A percentile compares a stretch with the other conserved stretches of the same genome.
These are phyloP conservation scores for Drosophila carrolli DNA, from an alignment of 1,140 invertebrate species.

Conservation along the genomic window DNA sequence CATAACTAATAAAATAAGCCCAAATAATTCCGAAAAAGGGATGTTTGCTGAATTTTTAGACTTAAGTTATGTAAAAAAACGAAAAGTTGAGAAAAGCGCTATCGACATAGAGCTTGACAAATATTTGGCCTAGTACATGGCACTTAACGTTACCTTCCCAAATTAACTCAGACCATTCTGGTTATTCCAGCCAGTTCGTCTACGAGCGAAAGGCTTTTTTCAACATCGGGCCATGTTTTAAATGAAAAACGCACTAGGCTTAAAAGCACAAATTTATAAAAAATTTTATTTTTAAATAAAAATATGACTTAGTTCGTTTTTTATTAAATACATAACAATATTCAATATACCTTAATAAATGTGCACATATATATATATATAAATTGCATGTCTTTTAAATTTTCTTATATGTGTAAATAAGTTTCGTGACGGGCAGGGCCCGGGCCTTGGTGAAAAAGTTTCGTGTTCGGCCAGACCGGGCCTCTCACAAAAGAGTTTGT, in stretches of 20 bases:
- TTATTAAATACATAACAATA: no score
- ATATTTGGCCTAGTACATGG: neutral
- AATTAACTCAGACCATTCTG: no score
- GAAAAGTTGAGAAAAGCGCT: no score
- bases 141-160: no score
- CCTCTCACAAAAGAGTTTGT: constrained; percentile 3
- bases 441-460: neutral
- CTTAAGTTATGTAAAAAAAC: no score
- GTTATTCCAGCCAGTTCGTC: constrained; percentile 12
- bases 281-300: neutral
- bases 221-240: neutral
- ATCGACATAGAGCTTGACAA: neutral
- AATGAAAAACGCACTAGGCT: neutral
- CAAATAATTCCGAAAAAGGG: no score
- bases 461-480: constrained; percentile 6
- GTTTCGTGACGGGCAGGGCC: neutral
- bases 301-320: neutral
- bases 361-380: neutral
- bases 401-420: neutral
- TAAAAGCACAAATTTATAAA: neutral
- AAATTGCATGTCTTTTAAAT: neutral
- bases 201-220: constrained; percentile 6
- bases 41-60: no score
- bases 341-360: neutral
- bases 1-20: no score